Conservation (phyloP, 2,797 vertebrate species). For the Diplodus puntazzo region DNA sequence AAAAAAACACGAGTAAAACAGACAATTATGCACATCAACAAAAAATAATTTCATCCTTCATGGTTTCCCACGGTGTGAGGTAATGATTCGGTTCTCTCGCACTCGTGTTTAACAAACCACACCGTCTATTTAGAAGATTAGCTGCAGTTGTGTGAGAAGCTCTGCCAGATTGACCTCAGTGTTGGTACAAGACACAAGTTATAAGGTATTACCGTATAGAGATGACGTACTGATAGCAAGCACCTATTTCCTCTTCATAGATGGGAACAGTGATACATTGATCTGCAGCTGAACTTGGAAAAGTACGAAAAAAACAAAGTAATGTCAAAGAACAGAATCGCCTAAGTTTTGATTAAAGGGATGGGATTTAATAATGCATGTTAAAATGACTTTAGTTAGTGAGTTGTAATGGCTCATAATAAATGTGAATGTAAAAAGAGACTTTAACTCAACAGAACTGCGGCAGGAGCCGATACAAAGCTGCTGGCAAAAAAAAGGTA, state of each 20-base stretch:
- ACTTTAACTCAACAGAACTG: not conserved
- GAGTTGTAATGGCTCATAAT: not conserved
- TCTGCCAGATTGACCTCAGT: constrained; percentile 6
- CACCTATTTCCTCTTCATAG: not conserved
- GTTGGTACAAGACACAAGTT: constrained; percentile 3
- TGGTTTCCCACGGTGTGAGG: not conserved
- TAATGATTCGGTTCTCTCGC: constrained; percentile 12
- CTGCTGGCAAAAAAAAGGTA: not conserved
- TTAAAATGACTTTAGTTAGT: not conserved
- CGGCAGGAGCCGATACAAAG: not conserved
- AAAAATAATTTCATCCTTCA: not conserved
- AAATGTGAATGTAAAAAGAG: not conserved
- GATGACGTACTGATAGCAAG: not conserved
- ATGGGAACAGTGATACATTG: not conserved
- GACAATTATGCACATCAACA: not conserved
- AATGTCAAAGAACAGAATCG: not conserved
- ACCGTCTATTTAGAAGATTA: constrained; percentile 29
- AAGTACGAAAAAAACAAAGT: not conserved
- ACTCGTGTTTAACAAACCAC: constrained; percentile 23
- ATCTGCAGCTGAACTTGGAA: not conserved
- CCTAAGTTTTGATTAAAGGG: not conserved
- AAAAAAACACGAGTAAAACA: not conserved
- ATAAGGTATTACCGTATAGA: constrained; percentile 5
- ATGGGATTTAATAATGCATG: not conserved
- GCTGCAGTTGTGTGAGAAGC: constrained; percentile 5